These are phyloP conservation scores for Campaea margaritaria DNA, from an alignment of 2,888 invertebrate species.

Conservation along the genomic window DNA sequence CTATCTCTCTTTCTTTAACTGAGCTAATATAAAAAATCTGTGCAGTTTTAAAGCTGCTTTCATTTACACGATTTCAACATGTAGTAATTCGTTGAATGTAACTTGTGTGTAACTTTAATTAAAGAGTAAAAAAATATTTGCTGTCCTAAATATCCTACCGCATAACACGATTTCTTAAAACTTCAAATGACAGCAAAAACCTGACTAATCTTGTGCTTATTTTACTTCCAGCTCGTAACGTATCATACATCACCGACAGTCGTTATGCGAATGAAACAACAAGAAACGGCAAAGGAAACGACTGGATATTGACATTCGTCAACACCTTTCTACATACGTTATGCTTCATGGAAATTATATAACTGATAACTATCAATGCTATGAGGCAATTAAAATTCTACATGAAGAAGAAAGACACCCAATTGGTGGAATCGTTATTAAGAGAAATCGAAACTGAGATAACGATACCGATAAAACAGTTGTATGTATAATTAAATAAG, in stretches of 20 bases:
- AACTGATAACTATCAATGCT: conserved; percentile 10
- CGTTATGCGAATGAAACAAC: conserved; percentile 43
- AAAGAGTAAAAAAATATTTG: no score
- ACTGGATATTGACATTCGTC: conserved; percentile 35
- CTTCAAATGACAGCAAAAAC: conserved; percentile 43
- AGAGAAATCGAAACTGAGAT: conserved; percentile 29
- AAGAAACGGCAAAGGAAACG: conserved; percentile 46
- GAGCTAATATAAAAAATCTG: no score
- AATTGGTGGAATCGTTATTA: conserved; percentile 17
- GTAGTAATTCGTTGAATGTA: no score
- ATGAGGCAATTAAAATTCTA: conserved; percentile 19
- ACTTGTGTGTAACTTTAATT: no score
- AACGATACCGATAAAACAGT: conserved; percentile 21
- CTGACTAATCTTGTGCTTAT: conserved; percentile 49
- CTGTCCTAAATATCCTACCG: not conserved
- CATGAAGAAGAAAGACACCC: conserved; percentile 16
- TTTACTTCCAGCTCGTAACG: conserved; percentile 54
- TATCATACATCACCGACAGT: conserved; percentile 44
- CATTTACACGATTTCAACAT: no score
- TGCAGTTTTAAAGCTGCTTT: no score
- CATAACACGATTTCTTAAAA: not conserved
- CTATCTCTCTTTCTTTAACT: no score
- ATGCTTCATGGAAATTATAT: conserved; percentile 9
- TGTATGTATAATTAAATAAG: conserved; percentile 13
- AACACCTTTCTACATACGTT: conserved; percentile 12